These are phyloP conservation scores for Drosophila lacertosa DNA, from an alignment of 1,140 invertebrate species.

Conservation along the genomic window DNA sequence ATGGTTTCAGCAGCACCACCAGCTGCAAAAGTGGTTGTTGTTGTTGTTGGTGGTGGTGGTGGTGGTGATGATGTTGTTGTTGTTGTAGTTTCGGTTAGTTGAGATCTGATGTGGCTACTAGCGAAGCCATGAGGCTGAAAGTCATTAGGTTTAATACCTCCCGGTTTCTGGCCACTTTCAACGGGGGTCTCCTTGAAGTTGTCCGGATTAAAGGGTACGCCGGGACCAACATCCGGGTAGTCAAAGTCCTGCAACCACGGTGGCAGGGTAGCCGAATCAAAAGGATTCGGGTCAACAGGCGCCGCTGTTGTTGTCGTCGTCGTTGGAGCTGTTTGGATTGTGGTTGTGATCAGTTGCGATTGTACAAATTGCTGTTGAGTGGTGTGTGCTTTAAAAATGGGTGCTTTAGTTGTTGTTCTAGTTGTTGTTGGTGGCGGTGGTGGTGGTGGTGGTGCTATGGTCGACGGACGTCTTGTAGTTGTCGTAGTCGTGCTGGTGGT, in stretches of 20 bases:
- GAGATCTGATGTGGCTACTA: constrained; percentile 14
- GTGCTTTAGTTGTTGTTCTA: no score
- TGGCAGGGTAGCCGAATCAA: constrained; percentile 73
- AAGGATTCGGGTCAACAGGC: constrained; percentile 62
- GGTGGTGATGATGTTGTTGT: constrained; percentile 2
- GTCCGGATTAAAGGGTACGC: constrained; percentile 73
- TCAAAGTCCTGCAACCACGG: constrained; percentile 76
- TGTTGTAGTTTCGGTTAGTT: constrained; percentile 12
- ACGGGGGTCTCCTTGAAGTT: constrained; percentile 50
- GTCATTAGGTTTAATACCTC: constrained; percentile 57
- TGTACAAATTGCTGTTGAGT: constrained; percentile 34
- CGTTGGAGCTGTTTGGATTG: constrained; percentile 54
- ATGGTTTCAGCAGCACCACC: constrained; percentile 33
- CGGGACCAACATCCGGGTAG: constrained; percentile 80
- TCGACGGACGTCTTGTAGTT: constrained; percentile 53
- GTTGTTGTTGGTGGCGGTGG: constrained; percentile 40
- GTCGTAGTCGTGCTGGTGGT: constrained; percentile 53
- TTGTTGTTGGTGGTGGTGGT: constrained; percentile 1
- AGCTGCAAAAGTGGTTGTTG: constrained; percentile 25
- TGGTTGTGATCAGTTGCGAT: constrained; percentile 51
- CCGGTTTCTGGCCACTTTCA: constrained; percentile 1
- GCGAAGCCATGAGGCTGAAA: constrained; percentile 56
- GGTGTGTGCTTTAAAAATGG: constrained; percentile 58
- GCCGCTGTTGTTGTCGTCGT: constrained; percentile 27
- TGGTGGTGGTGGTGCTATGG: constrained; percentile 26